These are phyloP conservation scores for Alviniconcha marisindica DNA, from an alignment of 1,140 invertebrate genomes.

Conservation along the genomic window DNA sequence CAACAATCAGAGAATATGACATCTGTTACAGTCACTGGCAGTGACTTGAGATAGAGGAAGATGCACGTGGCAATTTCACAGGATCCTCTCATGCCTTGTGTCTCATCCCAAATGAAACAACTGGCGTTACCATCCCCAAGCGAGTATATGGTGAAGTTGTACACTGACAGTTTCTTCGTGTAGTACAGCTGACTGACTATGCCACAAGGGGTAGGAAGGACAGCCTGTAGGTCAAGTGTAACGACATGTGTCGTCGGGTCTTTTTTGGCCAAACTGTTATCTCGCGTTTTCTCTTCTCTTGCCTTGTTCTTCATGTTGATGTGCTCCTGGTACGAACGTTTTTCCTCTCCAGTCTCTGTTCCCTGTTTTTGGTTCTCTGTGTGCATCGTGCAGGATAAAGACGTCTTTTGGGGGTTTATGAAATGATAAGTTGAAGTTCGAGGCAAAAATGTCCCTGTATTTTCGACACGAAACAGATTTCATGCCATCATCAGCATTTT, in stretches of 20 bases:
- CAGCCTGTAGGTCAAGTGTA: slow-evolving; percentile 55
- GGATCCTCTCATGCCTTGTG: slow-evolving; percentile 51
- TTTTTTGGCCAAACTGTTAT: too few species aligned
- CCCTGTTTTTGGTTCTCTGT: neutral
- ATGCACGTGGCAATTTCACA: slow-evolving; percentile 45
- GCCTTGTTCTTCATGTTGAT: slow-evolving; percentile 37
- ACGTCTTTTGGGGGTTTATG: slow-evolving; percentile 43
- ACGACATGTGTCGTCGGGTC: slow-evolving; percentile 1
- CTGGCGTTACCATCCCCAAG: slow-evolving; percentile 43
- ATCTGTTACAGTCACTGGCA: neutral
- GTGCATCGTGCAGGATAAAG: neutral
- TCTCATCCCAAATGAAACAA: slow-evolving; percentile 63
- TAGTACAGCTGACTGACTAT: slow-evolving; percentile 61
- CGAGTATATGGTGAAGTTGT: slow-evolving; percentile 57
- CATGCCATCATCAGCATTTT: slow-evolving; percentile 26
- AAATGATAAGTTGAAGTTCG: slow-evolving; percentile 50
- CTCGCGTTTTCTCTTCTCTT: slow-evolving; percentile 39
- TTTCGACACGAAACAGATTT: neutral
- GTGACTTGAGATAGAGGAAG: neutral
- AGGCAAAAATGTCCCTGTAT: slow-evolving; percentile 44
- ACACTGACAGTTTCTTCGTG: slow-evolving; percentile 55
- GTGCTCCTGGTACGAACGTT: slow-evolving; percentile 26
- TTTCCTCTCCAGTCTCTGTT: slow-evolving; percentile 14
- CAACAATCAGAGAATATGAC: slow-evolving; percentile 67
- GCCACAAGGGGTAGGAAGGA: slow-evolving; percentile 45